Evolutionary conservation across 2,888 invertebrate species (phyloP), one percentile per base, ranked within the genome.

Genomic region (Brachypalpus laphriformis): DNA sequence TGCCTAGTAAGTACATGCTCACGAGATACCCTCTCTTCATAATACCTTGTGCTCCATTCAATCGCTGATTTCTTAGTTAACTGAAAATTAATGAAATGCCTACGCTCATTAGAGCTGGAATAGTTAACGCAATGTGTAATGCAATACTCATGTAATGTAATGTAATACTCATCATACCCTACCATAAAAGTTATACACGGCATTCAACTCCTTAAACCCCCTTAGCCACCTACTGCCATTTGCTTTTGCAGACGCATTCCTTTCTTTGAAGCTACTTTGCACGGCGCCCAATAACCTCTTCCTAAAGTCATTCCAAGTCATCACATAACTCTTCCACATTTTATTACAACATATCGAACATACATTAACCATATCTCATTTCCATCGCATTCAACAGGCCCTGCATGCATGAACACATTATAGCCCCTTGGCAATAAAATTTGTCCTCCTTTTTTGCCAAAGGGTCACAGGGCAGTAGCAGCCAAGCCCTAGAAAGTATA

Each of bases 311-410:
- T 70, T 68, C 37, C 66, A 83, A 68, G 72, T 20, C 74, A 68
- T 74, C 72, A 31, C 37, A 74, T 78, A 74, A 78, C 61, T 68
- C 63, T 49, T 63, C 72, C 72, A 72, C 61, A 22, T 22, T 75
- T 56, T 47, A 78, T 78, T 66, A 61, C 66, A 68, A 72, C 74
- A 78, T 56, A 83, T 78, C 74, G 78, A 78, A 78, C 78, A 82
- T 78, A 51, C 72, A 83, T 78, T 77, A 83, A 63, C 68, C 68
- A 68, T 75, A 75, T 81, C 80, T 81, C 72, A 81, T 75, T 68
- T 75, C 47, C 14, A 61, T 77, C 54, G 66, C 22, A 72, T 78
- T 83, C 82, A 83, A 83, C 82, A 83, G 82, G 74, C 37, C 59
- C 42, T 63, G 22, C 54, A 71, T 63, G 54, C 61, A 61, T n/a